Evolutionary conservation across 1,140 invertebrate genomes (phyloP).

Genomic region (Ceratina australensis): DNA sequence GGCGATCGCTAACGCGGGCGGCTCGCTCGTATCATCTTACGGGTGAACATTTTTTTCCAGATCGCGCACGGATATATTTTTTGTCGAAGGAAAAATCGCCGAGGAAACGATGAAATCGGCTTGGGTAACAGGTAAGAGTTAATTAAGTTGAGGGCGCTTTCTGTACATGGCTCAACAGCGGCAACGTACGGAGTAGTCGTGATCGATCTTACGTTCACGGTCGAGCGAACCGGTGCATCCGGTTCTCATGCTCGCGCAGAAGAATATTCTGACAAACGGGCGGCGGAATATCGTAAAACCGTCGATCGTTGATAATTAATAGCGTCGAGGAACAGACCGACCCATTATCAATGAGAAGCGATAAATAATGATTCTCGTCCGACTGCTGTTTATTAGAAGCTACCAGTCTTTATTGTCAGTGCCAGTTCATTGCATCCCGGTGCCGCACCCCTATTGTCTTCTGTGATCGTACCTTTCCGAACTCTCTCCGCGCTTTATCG

Average conservation of each 20-base stretch:
- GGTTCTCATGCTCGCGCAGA: slow-evolving; percentile 42
- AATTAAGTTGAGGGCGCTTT: slow-evolving; percentile 29
- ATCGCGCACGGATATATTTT: background rate
- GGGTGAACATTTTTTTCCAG: background rate
- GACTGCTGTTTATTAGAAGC: slow-evolving; percentile 52
- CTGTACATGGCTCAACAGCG: slow-evolving; percentile 29
- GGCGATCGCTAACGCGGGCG: too few species aligned
- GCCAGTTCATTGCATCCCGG: slow-evolving; percentile 52
- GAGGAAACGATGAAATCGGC: too few species aligned
- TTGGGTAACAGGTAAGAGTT: background rate
- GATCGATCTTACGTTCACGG: slow-evolving; percentile 59
- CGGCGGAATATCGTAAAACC: slow-evolving; percentile 62
- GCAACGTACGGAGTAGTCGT: slow-evolving; percentile 9
- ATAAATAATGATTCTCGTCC: slow-evolving; percentile 61
- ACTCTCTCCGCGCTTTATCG: background rate
- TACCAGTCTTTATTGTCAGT: slow-evolving; percentile 55
- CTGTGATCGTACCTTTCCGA: slow-evolving; percentile 6
- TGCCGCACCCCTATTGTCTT: slow-evolving; percentile 49
- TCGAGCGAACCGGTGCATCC: slow-evolving; percentile 55
- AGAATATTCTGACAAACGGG: slow-evolving; percentile 52
- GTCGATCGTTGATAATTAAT: slow-evolving; percentile 60
- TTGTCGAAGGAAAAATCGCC: background rate
- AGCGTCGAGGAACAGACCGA: slow-evolving; percentile 32
- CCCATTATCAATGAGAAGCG: slow-evolving; percentile 58
- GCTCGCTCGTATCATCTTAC: background rate